These are phyloP conservation scores for Hylyphantes graminicola DNA, from an alignment of 1,140 invertebrate species.

Conservation along the genomic window DNA sequence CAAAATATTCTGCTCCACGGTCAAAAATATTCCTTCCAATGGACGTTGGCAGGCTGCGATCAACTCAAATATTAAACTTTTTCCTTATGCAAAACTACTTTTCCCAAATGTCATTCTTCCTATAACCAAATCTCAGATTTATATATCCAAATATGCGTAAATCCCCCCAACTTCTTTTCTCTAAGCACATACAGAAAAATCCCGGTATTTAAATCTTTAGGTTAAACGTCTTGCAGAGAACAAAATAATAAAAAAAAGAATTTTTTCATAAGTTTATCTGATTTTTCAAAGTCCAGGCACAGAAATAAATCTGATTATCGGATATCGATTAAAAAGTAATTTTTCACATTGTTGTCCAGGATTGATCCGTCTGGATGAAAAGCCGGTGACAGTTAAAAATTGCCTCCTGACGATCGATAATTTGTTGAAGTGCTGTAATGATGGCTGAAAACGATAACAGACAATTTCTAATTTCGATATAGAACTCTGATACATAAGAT, in stretches of 20 bases:
- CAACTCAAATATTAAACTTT: background rate
- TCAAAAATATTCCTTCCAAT: background rate
- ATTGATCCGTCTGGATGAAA: conserved; percentile 54
- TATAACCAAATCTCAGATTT: background rate
- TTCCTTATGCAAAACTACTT: background rate
- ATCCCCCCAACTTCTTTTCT: too few relatives aligned
- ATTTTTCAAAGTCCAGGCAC: conserved; percentile 42
- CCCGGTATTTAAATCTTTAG: conserved; percentile 55
- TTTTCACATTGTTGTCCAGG: conserved; percentile 61
- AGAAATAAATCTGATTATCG: conserved; percentile 60
- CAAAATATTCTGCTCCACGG: too few relatives aligned
- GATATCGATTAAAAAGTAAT: conserved; percentile 62
- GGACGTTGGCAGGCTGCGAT: background rate
- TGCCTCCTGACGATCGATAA: conserved; percentile 55
- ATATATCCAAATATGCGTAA: conserved; percentile 17
- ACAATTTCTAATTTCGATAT: conserved; percentile 54
- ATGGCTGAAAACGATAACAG: conserved; percentile 57
- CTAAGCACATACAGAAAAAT: background rate
- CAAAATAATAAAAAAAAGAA: background rate
- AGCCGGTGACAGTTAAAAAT: conserved; percentile 60
- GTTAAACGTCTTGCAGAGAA: conserved; percentile 35
- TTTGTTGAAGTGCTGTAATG: conserved; percentile 50
- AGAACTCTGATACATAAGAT: background rate
- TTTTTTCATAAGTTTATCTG: conserved; percentile 21
- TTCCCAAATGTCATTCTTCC: background rate